Evolutionary conservation across 2,797 vertebrate genomes (phyloP), one percentile per base, ranked within the genome.

Genomic region (Eospalax fontanierii): DNA sequence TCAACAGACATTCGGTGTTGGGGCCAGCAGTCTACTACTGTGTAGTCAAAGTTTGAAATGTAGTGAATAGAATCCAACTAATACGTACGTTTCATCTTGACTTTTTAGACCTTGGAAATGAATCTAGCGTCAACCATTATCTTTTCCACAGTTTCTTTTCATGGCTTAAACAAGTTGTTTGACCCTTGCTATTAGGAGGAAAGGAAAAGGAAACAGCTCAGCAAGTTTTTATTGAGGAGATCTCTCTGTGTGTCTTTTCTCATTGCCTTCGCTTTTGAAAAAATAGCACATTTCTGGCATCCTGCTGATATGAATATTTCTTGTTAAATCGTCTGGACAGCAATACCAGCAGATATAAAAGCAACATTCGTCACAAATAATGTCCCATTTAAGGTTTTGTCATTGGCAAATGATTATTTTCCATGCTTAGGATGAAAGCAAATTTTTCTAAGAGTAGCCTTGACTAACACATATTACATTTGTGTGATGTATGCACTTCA

Each of bases 121-220:
- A 97, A 96, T 94, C 33, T 86, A 68, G 1, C 0, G 86, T 97
- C 73, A 96, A 95, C 92, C 97, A 98, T 98, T 97, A 90, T 97
- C 84, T 97, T 94, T 33, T 0, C 70, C 93, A 97, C 92, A 94
- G 96, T 96, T 98, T 97, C 65, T 96, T 97, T 81, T 78, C 61
- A 75, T 94, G 87, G 79, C 81, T 88, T 91, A 90, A 96, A 94
- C 83, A 97, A 81, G 43, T 98, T 40, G 28, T 96, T 97, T 94
- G 66, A 76, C 91, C 95, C 73, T 83, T 50, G 46, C 46, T 96
- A 21, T 94, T 97, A 96, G 93, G 71, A 65, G 85, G 90, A 90
- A 95, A 97, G 93, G 97, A 98, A 97, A 96, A 98, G 89, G 93
- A 97, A 96, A 97, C 38, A 90, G 16, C 22, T 98, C 91, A 96